Evolutionary conservation across 2,888 invertebrate genomes (phyloP), one percentile per base, ranked within the genome.

Genomic region (Dorcus parallelipipedus): DNA sequence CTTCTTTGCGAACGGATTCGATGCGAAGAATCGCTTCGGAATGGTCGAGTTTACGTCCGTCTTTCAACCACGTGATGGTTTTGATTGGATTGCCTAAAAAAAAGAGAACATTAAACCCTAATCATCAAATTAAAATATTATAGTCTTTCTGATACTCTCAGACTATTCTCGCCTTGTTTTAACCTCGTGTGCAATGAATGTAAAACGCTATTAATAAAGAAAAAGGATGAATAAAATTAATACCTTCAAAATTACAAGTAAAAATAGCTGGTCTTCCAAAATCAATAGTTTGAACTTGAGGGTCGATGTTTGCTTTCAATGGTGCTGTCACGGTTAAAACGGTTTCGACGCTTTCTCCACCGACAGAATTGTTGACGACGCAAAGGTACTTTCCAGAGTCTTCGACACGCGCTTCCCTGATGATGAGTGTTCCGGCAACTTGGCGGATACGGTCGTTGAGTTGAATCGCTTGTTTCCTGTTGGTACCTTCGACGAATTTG

Each of bases 351-450:
- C 93, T 93, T 77, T 95, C 94, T 20, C 93, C 92, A 39, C 97
- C 97, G 49, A 96, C 94, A 0, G 93, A 92, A 77, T 97, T 97
- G 75, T 94, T 95, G 1, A 95, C 96, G 63, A 95, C 92, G 77
- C 97, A 97, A 61, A 93, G 80, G 76, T 97, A 97, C 80, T 93
- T 93, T 71, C 96, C 97, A 63, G 94, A 94, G 78, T 97, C 97
- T 71, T 91, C 91, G 43, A 95, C 93, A 70, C 90, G 88, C 9
- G 95, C 94, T 74, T 94, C 92, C 64, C 91, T 88, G 67, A 97
- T 95, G 67, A 96, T 93, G 69, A 97, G 82, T 61, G 96, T 96
- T 58, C 96, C 96, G 61, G 95, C 95, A 10, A 94, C 92, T 81
- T 95, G 95, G 71, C 93, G 91, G 17, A 95, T 90, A 69, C 95